These are phyloP conservation scores for Crambe crambe DNA, from an alignment of 37 sponge, comb jelly and placozoan genomes.

Conservation along the genomic window DNA sequence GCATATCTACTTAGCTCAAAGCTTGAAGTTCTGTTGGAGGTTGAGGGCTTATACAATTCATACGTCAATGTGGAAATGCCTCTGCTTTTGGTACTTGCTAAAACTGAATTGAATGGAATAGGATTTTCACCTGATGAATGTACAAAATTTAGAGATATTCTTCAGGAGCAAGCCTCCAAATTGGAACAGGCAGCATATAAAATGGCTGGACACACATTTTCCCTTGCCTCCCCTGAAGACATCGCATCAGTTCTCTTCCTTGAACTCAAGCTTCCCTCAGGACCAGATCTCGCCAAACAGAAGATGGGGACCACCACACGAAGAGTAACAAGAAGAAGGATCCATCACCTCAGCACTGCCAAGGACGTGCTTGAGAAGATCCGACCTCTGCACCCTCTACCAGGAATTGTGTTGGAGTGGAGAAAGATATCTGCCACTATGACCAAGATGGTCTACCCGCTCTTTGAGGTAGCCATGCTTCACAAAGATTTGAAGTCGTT, in stretches of 20 bases:
- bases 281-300: slow-evolving; percentile 21
- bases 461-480: slow-evolving; percentile 55
- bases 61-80: slow-evolving; percentile 88
- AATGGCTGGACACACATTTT: slow-evolving; percentile 66
- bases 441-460: slow-evolving; percentile 80
- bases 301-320: slow-evolving; percentile 34
- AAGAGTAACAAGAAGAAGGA: slow-evolving; percentile 20
- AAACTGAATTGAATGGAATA: slow-evolving; percentile 90
- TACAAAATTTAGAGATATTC: slow-evolving; percentile 19
- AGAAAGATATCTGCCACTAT: slow-evolving; percentile 83
- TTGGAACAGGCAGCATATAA: slow-evolving; percentile 79
- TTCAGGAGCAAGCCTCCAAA: slow-evolving; percentile 58
- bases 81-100: slow-evolving; percentile 60
- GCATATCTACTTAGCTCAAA: slow-evolving; percentile 62
- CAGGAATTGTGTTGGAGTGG: slow-evolving; percentile 86
- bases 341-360: slow-evolving; percentile 86
- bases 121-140: slow-evolving; percentile 78
- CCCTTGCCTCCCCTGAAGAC: slow-evolving; percentile 88
- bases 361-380: slow-evolving; percentile 92
- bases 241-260: slow-evolving; percentile 87
- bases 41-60: slow-evolving; percentile 63
- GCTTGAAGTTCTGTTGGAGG: slow-evolving; percentile 58
- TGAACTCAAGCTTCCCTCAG: slow-evolving; percentile 74
- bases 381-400: slow-evolving; percentile 81
- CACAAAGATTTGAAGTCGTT: slow-evolving; percentile 24